Conservation (phyloP, 2,888 invertebrate species). For the Andrena trimmerana region DNA sequence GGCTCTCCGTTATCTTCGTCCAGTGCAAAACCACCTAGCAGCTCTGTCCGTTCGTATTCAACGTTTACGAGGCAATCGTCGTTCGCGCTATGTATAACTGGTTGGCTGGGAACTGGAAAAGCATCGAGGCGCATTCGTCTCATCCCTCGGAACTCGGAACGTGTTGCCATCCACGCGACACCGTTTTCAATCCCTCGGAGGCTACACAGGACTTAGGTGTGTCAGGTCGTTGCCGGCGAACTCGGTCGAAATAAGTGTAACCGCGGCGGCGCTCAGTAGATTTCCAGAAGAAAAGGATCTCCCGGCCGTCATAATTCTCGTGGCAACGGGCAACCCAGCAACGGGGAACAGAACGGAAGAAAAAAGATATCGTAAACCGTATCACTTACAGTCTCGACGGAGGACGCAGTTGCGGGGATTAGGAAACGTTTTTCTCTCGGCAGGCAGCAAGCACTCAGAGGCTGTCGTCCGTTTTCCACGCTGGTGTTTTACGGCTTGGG, state of each 20-base stretch:
- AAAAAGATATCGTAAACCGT: slow-evolving; percentile 45
- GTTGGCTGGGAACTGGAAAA: neutral
- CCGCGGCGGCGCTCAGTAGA: slow-evolving; percentile 13
- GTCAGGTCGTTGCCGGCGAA: slow-evolving; percentile 28
- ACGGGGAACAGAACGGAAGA: neutral
- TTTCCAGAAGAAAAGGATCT: slow-evolving; percentile 20
- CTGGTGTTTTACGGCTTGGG: slow-evolving; percentile 49
- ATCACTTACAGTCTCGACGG: slow-evolving; percentile 58
- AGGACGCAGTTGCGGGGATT: slow-evolving; percentile 62
- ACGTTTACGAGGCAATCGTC: slow-evolving; percentile 22
- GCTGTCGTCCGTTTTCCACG: slow-evolving; percentile 61
- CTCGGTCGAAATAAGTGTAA: slow-evolving; percentile 37
- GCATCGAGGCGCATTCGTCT: neutral
- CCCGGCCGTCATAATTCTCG: slow-evolving; percentile 45
- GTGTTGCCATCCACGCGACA: no score
- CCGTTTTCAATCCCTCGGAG: neutral
- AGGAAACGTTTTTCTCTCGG: slow-evolving; percentile 59
- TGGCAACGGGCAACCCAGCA: neutral
- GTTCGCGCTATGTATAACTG: neutral
- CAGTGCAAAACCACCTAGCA: slow-evolving; percentile 26
- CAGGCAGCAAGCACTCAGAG: slow-evolving; percentile 42
- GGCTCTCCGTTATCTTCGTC: slow-evolving; percentile 53
- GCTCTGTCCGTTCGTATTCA: slow-evolving; percentile 16
- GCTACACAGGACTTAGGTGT: slow-evolving; percentile 30
- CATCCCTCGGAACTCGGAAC: no score